These are phyloP conservation scores for Carcinoscorpius rotundicauda DNA, from an alignment of 1,140 invertebrate genomes.

Conservation along the genomic window DNA sequence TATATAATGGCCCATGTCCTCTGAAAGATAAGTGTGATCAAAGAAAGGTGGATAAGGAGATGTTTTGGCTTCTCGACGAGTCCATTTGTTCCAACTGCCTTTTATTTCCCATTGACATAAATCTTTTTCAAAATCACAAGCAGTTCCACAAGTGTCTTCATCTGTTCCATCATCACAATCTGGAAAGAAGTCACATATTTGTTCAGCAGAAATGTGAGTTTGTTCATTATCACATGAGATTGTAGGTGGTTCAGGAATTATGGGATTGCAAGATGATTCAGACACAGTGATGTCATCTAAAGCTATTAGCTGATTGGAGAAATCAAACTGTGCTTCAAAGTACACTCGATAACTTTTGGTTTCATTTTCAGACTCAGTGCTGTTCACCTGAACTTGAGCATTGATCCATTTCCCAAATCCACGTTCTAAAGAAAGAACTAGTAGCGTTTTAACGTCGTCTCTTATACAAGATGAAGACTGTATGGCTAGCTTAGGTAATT, in stretches of 20 bases:
- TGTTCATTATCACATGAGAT: slow-evolving; percentile 12
- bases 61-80: slow-evolving; percentile 9
- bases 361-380: background rate
- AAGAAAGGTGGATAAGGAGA: background rate
- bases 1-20: slow-evolving; percentile 9
- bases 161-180: slow-evolving; percentile 19
- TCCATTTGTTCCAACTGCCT: background rate
- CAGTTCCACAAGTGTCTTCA: slow-evolving; percentile 17
- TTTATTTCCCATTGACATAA: slow-evolving; percentile 13
- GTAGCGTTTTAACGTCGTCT: slow-evolving; percentile 4
- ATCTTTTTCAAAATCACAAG: slow-evolving; percentile 15
- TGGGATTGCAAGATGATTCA: slow-evolving; percentile 7
- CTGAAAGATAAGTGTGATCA: slow-evolving; percentile 14
- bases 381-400: slow-evolving; percentile 8
- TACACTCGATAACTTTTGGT: slow-evolving; percentile 11
- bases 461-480: background rate
- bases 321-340: slow-evolving; percentile 8
- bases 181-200: slow-evolving; percentile 21
- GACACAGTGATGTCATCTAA: slow-evolving; percentile 18
- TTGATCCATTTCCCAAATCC: slow-evolving; percentile 10
- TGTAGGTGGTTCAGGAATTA: slow-evolving; percentile 6
- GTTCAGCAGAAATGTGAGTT: slow-evolving; percentile 11
- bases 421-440: slow-evolving; percentile 1
- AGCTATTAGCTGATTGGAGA: slow-evolving; percentile 14
- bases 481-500: background rate